Percentiles rank a stretch among this genome's conserved stretches.
Evolutionary conservation across 2,113 vertebrate genomes (phyloP).

Genomic region (Oostethus manadensis): DNA sequence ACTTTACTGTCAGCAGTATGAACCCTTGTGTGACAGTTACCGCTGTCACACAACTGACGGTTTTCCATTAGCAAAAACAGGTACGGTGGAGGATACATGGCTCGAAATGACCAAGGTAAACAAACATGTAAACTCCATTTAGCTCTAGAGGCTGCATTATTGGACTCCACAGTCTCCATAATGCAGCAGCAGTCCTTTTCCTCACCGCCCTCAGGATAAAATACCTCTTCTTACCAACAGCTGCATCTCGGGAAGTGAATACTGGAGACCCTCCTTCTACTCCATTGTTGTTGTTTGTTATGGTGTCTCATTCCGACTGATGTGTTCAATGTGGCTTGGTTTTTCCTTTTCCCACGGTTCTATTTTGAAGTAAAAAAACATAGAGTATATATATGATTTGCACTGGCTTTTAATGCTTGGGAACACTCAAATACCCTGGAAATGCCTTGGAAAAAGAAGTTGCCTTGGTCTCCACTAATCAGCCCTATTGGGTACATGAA

Average conservation of each 20-base stretch:
- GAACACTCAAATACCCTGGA: neutral
- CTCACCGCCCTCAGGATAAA: neutral
- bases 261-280: neutral
- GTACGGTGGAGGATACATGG: neutral
- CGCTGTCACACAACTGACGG: too few relatives aligned
- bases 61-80: neutral
- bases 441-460: neutral
- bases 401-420: neutral
- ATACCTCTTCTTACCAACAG: neutral
- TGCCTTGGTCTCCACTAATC: neutral
- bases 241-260: neutral
- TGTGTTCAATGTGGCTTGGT: neutral
- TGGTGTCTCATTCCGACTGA: neutral
- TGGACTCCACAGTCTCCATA: neutral
- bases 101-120: neutral
- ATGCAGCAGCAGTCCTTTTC: neutral
- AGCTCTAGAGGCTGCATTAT: neutral
- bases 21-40: too few relatives aligned
- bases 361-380: neutral
- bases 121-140: neutral
- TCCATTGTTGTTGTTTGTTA: neutral
- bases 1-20: too few relatives aligned
- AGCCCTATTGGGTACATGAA: neutral
- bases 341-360: neutral
- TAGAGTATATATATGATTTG: too few relatives aligned